phyloP scores from a whole-genome alignment of 2,113 vertebrate species.

The Rhagologus leucostigma region DNA sequence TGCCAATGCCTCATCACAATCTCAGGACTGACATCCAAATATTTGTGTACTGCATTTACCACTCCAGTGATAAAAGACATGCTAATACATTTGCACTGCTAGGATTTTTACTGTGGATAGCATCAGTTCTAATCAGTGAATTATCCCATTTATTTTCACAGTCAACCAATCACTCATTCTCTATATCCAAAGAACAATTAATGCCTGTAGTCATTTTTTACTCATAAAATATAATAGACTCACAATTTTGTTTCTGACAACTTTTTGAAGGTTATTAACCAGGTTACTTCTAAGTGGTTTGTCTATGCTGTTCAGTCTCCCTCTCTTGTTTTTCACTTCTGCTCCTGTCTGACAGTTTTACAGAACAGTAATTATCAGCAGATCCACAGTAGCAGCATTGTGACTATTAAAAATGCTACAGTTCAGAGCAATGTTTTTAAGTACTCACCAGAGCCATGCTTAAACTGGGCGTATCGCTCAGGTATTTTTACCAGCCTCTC shows the following conservation, averaged over 20 bases:
- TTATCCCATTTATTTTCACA: neutral
- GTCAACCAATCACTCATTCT: neutral
- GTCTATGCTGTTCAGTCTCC: neutral
- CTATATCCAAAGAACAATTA: neutral
- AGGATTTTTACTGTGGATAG: neutral
- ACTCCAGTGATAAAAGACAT: neutral
- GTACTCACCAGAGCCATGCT: neutral
- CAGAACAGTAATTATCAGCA: conserved; percentile 18
- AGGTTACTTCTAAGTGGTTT: neutral
- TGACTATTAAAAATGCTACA: neutral
- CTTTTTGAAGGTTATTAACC: conserved; percentile 2
- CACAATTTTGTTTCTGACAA: neutral
- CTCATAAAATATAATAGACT: neutral
- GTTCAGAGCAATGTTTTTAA: neutral
- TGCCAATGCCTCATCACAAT: neutral
- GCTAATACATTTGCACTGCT: neutral
- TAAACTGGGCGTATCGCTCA: neutral
- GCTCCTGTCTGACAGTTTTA: neutral
- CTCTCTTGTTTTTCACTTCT: neutral
- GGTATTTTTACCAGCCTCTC: neutral
- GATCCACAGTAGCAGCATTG: neutral
- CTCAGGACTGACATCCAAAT: neutral
- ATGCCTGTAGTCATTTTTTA: neutral
- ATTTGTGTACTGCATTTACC: neutral
- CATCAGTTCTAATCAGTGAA: neutral